Conservation (phyloP, 2,113 vertebrate species). For the Motacilla tschutschensis region DNA sequence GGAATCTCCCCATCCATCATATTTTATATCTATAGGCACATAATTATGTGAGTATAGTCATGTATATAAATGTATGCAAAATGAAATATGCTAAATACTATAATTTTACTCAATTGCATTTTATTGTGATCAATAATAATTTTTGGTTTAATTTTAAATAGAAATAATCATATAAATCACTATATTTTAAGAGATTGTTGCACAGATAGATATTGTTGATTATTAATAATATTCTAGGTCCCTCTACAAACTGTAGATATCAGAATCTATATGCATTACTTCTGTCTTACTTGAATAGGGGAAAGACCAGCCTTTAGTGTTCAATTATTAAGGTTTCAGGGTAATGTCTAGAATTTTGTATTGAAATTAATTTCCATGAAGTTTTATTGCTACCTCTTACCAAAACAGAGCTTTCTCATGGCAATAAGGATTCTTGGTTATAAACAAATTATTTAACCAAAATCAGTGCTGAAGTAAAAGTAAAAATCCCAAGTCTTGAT, state of each 20-base stretch:
- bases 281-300: neutral
- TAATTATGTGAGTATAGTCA: accelerated
- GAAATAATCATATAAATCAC: neutral
- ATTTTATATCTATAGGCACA: neutral
- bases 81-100: neutral
- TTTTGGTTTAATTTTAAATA: neutral
- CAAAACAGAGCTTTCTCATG: accelerated
- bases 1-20: accelerated
- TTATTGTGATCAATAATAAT: neutral
- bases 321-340: neutral
- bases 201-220: neutral
- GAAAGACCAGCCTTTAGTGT: no score
- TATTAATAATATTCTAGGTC: neutral
- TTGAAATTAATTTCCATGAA: neutral
- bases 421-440: neutral
- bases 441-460: neutral
- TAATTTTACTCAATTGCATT: accelerated
- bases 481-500: neutral
- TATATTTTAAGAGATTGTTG: neutral
- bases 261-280: neutral
- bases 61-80: neutral
- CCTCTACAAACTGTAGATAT: neutral
- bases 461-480: neutral
- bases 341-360: neutral
- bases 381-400: neutral